A percentile compares a stretch with the other conserved stretches of the same genome.
These are phyloP conservation scores for Sebastes iracundus DNA, from an alignment of 2,797 vertebrate genomes.

Conservation along the genomic window DNA sequence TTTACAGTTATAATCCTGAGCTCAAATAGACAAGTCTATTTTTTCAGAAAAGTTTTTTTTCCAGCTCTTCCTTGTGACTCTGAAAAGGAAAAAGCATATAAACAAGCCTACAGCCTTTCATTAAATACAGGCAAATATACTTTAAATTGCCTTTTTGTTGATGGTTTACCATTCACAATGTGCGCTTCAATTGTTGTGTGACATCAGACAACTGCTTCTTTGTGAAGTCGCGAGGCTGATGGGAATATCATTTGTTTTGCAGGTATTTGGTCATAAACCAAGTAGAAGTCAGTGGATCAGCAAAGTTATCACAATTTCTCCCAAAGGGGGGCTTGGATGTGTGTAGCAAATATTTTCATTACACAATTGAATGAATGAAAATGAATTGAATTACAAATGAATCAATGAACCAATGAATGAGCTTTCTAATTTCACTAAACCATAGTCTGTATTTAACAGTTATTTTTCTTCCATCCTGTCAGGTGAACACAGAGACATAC, in stretches of 20 bases:
- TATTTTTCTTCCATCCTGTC: background rate
- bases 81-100: background rate
- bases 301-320: background rate
- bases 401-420: background rate
- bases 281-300: background rate
- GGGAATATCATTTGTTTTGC: background rate
- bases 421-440: background rate
- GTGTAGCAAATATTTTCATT: background rate
- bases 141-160: background rate
- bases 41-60: background rate
- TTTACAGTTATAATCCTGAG: background rate
- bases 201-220: too few species aligned
- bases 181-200: too few species aligned
- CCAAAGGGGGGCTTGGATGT: background rate
- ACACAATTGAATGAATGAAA: background rate
- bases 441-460: background rate
- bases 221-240: background rate
- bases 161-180: background rate
- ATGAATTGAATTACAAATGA: background rate
- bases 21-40: background rate
- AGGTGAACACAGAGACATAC: background rate
- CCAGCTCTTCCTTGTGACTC: background rate
- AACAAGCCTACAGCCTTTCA: background rate
- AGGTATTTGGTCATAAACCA: background rate
- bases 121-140: background rate